Percentiles rank a stretch among this genome's conserved stretches.
Conservation (phyloP, 2,888 invertebrate genomes). For the Tenthredo notha region DNA sequence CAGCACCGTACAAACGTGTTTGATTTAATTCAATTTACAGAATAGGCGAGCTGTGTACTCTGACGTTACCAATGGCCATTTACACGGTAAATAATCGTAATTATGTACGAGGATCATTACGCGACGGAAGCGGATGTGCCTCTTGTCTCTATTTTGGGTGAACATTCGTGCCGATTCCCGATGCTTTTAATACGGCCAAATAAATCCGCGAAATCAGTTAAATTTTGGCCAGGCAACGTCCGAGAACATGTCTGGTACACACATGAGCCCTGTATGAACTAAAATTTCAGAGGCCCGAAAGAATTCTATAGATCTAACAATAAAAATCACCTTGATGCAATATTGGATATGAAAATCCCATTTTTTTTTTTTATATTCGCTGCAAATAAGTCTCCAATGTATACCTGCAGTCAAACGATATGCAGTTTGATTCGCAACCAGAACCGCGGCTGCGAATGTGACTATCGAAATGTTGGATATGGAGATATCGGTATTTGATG, state of each 20-base stretch:
- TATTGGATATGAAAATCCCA: not conserved
- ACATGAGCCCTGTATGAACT: not conserved
- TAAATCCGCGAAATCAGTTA: not conserved
- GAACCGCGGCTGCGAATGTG: not conserved
- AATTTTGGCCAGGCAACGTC: not conserved
- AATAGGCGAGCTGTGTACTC: slow-evolving; percentile 19
- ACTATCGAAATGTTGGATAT: not conserved
- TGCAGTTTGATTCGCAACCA: not conserved
- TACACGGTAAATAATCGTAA: slow-evolving; percentile 46
- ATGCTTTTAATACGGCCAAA: slow-evolving; percentile 33
- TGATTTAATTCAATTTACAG: slow-evolving; percentile 42
- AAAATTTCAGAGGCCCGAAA: not conserved
- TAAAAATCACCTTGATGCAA: not conserved
- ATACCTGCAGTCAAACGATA: not conserved
- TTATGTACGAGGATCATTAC: slow-evolving; percentile 40
- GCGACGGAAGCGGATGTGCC: slow-evolving; percentile 30
- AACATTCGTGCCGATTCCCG: slow-evolving; percentile 4
- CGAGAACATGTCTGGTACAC: not conserved
- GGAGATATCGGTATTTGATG: not conserved
- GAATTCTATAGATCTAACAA: not conserved
- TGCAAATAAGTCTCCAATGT: not conserved
- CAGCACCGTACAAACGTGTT: not conserved
- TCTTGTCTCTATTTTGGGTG: not conserved
- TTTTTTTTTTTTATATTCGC: not conserved
- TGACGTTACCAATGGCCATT: slow-evolving; percentile 36